Percentiles rank a stretch among this genome's conserved stretches.
Evolutionary conservation across 1,140 invertebrate species (phyloP).

Genomic region (Caenorhabditis latens): DNA sequence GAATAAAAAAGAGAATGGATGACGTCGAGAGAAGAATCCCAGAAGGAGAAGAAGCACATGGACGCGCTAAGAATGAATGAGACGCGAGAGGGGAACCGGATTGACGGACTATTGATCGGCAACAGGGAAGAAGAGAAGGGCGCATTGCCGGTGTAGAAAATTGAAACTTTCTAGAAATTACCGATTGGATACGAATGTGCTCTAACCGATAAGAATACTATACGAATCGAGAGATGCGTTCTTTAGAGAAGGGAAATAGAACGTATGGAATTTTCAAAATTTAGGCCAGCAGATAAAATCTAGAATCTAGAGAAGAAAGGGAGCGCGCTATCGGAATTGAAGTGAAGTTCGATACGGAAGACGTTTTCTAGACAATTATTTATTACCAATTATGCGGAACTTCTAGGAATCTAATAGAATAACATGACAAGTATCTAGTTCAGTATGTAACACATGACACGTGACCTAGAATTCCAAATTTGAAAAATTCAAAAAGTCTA

Average conservation of each 20-base stretch:
- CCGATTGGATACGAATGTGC: neutral
- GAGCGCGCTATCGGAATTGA: too few species aligned
- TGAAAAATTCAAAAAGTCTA: too few species aligned
- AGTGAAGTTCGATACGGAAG: too few species aligned
- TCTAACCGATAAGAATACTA: neutral
- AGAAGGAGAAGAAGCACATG: slow-evolving; percentile 1
- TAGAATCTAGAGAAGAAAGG: too few species aligned
- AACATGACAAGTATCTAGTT: too few species aligned
- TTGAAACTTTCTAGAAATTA: neutral
- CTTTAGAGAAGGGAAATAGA: neutral
- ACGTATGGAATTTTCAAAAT: neutral
- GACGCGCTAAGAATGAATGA: neutral
- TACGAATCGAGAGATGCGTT: neutral
- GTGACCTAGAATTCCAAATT: too few species aligned
- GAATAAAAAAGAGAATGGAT: slow-evolving; percentile 13
- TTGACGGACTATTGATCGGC: slow-evolving; percentile 45
- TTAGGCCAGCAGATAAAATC: too few species aligned
- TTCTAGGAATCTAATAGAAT: too few species aligned
- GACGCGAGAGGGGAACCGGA: slow-evolving; percentile 31
- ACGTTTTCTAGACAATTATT: too few species aligned
- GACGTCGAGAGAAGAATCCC: neutral
- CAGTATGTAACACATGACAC: too few species aligned
- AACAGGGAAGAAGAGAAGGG: slow-evolving; percentile 35
- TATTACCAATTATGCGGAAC: too few species aligned
- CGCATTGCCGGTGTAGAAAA: neutral